phyloP scores from a whole-genome alignment of 2,888 invertebrate genomes.

The Tryphoninae sp. region DNA sequence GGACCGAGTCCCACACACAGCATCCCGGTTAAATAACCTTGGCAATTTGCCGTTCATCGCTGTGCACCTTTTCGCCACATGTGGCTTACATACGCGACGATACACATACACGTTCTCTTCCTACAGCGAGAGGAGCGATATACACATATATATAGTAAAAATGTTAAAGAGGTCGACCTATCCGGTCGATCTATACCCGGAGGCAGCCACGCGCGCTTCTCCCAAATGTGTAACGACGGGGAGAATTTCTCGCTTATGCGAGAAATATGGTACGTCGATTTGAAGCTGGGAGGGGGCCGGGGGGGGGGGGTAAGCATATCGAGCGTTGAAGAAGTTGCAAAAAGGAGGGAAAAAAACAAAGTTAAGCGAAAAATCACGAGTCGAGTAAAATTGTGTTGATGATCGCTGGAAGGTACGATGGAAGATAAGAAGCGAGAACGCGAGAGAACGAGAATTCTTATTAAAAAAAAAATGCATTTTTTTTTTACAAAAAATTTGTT shows the following conservation, averaged over 20 bases:
- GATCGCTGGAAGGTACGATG: conserved; percentile 11
- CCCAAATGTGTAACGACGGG: conserved; percentile 42
- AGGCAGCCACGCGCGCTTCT: conserved; percentile 57
- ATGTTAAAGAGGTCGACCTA: conserved; percentile 62
- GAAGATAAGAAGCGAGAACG: conserved; percentile 17
- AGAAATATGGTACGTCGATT: conserved; percentile 4
- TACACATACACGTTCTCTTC: conserved; percentile 33
- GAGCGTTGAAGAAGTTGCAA: background rate
- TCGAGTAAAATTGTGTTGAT: conserved; percentile 25
- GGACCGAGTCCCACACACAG: conserved; percentile 43
- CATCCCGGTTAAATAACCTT: conserved; percentile 52
- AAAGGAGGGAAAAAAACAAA: conserved; percentile 37
- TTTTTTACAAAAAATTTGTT: background rate
- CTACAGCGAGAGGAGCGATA: conserved; percentile 22
- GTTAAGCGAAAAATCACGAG: conserved; percentile 7
- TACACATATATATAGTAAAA: conserved; percentile 36
- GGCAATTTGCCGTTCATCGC: conserved; percentile 48
- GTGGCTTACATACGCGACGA: conserved; percentile 39
- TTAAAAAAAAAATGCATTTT: background rate
- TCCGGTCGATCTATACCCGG: conserved; percentile 61
- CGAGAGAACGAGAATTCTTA: conserved; percentile 5
- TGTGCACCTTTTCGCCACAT: conserved; percentile 54
- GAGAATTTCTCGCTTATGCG: conserved; percentile 16
- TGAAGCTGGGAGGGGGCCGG: no score
- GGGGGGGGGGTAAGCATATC: background rate